These are phyloP conservation scores for Carcinoscorpius rotundicauda DNA, from an alignment of 1,140 invertebrate genomes.

Conservation along the genomic window DNA sequence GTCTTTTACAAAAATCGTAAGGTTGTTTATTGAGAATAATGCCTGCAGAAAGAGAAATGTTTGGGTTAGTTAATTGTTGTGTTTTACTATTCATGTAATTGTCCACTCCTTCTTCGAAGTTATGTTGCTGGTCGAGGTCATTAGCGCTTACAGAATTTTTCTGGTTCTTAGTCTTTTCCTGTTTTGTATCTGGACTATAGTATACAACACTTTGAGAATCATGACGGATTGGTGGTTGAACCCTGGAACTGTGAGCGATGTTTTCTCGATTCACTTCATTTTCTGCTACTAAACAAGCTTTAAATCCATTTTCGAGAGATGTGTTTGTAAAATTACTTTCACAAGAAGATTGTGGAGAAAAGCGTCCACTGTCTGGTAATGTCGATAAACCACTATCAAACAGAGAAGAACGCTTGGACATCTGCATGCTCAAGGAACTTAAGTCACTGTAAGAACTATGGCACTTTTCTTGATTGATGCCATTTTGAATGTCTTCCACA, in stretches of 20 bases:
- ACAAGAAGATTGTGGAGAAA: conserved; percentile 22
- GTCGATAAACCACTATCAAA: conserved; percentile 23
- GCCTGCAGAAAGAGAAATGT: too few relatives aligned
- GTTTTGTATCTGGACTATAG: conserved; percentile 25
- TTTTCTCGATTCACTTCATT: conserved; percentile 22
- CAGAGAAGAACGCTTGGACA: conserved; percentile 22
- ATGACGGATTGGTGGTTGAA: conserved; percentile 64
- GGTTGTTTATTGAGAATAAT: too few relatives aligned
- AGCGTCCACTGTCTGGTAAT: conserved; percentile 21
- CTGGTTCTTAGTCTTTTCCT: too few relatives aligned
- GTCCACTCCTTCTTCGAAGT: too few relatives aligned
- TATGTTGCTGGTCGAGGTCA: too few relatives aligned
- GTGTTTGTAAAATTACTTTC: conserved; percentile 38
- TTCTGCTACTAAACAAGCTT: conserved; percentile 21
- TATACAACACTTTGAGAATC: conserved; percentile 66
- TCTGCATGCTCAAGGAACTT: conserved; percentile 32
- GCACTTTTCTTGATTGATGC: conserved; percentile 33
- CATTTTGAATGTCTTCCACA: conserved; percentile 69
- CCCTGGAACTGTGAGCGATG: conserved; percentile 63
- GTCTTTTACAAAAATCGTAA: too few relatives aligned
- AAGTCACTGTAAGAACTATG: conserved; percentile 58
- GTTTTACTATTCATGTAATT: too few relatives aligned
- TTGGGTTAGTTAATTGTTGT: too few relatives aligned
- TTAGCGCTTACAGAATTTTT: too few relatives aligned
- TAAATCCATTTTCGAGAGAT: conserved; percentile 29